Conservation (phyloP, 2,888 invertebrate species). For the Acanthopleura granulata region DNA sequence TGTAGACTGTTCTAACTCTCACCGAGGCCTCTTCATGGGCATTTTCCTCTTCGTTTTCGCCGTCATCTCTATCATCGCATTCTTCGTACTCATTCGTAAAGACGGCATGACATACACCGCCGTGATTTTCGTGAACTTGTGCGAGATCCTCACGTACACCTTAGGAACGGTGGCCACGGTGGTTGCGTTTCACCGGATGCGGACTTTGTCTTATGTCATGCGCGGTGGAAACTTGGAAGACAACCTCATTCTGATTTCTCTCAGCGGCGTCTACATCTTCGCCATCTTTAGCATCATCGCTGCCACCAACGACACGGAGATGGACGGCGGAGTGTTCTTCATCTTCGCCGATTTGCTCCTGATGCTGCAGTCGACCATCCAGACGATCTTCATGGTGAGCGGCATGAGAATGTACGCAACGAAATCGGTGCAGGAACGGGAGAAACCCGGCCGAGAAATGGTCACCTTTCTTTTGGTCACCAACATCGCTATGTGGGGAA, state of each 20-base stretch:
- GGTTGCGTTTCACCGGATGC: slow-evolving; percentile 84
- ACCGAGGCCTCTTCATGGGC: slow-evolving; percentile 84
- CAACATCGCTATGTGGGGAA: slow-evolving; percentile 96
- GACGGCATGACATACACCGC: slow-evolving; percentile 84
- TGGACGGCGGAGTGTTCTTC: slow-evolving; percentile 86
- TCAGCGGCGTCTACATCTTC: slow-evolving; percentile 92
- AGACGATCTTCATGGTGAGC: slow-evolving; percentile 92
- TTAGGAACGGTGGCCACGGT: slow-evolving; percentile 88
- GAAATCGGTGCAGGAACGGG: slow-evolving; percentile 90
- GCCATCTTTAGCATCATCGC: slow-evolving; percentile 94
- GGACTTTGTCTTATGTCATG: slow-evolving; percentile 69
- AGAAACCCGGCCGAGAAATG: slow-evolving; percentile 94
- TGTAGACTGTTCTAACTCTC: slow-evolving; percentile 91
- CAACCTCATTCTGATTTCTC: slow-evolving; percentile 85
- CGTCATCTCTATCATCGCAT: slow-evolving; percentile 82
- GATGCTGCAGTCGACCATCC: slow-evolving; percentile 91
- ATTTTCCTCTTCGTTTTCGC: slow-evolving; percentile 75
- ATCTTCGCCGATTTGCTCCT: slow-evolving; percentile 90
- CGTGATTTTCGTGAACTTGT: slow-evolving; percentile 91
- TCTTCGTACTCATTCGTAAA: slow-evolving; percentile 86
- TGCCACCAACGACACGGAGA: slow-evolving; percentile 83
- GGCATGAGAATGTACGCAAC: slow-evolving; percentile 91
- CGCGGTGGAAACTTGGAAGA: slow-evolving; percentile 49
- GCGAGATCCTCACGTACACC: slow-evolving; percentile 87
- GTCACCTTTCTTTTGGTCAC: slow-evolving; percentile 95